Evolutionary conservation across 2,888 invertebrate genomes (phyloP).

Genomic region (Orthosia gothica): DNA sequence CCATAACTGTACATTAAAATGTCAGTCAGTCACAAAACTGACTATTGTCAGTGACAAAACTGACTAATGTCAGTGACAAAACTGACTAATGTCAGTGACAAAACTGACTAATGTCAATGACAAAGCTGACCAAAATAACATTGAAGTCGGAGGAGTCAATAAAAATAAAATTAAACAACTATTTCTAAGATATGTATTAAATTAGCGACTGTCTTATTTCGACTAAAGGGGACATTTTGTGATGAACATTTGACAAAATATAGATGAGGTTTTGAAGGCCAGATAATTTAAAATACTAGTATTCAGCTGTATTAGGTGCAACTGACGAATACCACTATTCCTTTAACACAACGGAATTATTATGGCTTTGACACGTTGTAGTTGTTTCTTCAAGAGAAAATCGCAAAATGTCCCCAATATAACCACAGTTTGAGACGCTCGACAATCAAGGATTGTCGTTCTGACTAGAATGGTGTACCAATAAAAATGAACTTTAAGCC

Average conservation of each 20-base stretch:
- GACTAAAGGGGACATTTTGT: slow-evolving; percentile 34
- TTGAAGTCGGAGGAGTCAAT: slow-evolving; percentile 43
- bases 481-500: slow-evolving; percentile 39
- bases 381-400: not conserved
- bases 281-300: too few relatives aligned
- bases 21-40: not conserved
- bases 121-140: slow-evolving; percentile 11
- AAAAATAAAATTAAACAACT: slow-evolving; percentile 47
- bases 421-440: slow-evolving; percentile 77
- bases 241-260: too few relatives aligned
- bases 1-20: not conserved
- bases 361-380: too few relatives aligned
- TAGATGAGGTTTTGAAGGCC: too few relatives aligned
- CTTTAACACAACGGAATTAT: too few relatives aligned
- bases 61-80: slow-evolving; percentile 2
- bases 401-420: slow-evolving; percentile 52
- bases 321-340: too few relatives aligned
- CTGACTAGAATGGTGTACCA: slow-evolving; percentile 59
- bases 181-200: slow-evolving; percentile 58
- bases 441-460: slow-evolving; percentile 41
- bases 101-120: not conserved
- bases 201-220: slow-evolving; percentile 59
- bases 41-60: not conserved
- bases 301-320: too few relatives aligned
- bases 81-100: not conserved